These are phyloP conservation scores for Belgica antarctica DNA, from an alignment of 2,888 invertebrate genomes.

Conservation along the genomic window DNA sequence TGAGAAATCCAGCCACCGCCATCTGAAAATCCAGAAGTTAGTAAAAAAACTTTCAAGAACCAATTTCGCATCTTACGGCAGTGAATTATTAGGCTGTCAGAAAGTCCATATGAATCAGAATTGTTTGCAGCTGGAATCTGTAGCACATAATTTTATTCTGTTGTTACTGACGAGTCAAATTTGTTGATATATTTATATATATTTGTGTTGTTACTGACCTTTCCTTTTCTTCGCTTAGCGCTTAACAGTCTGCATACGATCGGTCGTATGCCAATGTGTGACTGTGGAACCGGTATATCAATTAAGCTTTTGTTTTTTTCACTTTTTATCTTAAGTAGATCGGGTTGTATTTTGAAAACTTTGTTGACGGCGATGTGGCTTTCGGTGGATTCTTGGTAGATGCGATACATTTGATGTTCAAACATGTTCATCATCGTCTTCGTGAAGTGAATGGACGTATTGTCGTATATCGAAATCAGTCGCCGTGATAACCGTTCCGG, in stretches of 20 bases:
- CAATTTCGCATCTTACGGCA: no score
- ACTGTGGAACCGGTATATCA: constrained; percentile 76
- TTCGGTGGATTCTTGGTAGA: neutral
- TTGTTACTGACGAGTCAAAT: no score
- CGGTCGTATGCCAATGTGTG: constrained; percentile 79
- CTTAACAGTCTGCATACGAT: constrained; percentile 83
- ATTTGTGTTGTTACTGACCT: constrained; percentile 55
- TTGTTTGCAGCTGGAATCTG: no score
- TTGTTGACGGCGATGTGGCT: constrained; percentile 71
- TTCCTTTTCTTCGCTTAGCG: constrained; percentile 72
- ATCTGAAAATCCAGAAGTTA: no score
- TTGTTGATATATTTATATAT: no score
- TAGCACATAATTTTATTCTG: no score
- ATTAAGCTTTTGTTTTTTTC: constrained; percentile 59
- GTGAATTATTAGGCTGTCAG: no score
- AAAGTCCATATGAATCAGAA: no score
- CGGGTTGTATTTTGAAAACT: constrained; percentile 77
- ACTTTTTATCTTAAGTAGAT: constrained; percentile 63
- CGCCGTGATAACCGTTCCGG: neutral
- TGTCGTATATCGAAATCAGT: neutral
- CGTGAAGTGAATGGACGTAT: neutral
- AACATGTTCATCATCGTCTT: neutral
- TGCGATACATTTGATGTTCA: neutral
- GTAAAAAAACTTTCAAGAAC: no score
- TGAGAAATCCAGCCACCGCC: constrained; percentile 86